Evolutionary conservation across 2,888 invertebrate species (phyloP), one percentile per base, ranked within the genome.

Genomic region (Scaptomyza tumidula): DNA sequence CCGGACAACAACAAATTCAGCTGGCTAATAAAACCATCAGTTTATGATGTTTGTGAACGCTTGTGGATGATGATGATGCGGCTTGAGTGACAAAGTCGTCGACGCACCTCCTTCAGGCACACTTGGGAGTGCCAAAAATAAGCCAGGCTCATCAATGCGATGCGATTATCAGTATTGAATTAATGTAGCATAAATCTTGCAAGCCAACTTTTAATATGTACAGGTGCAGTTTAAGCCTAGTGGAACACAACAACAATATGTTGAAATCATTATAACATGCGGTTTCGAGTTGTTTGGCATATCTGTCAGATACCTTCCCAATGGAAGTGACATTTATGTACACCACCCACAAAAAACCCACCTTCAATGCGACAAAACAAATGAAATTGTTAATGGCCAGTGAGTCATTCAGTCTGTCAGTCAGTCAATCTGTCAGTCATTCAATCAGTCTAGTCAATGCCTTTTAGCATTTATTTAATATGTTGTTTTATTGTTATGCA

Each of bases 341-440:
- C 61, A 68, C 77, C 74, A 64, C 67, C 74, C 64, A 65, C 65
- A 59, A 54, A 70, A 52, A 24, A 31, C 49, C 53, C 46, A 52
- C 7, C 14, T 64, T 48, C 60, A 68, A 77, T 75, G 80, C 76
- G 71, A 82, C 80, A 84, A 77, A 86, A 78, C 76, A 89, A 89
- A 89, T 89, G 80, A 75, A 82, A 83, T 89, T 90, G 80, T 83
- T 86, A 89, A 90, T 86, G 81, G 78, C 74, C 76, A 78, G 37
- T 53, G 68, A 75, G 57, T 71, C 58, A 56, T 33, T 16, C 59
- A 48, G 41, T 45, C 41, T 24, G 11, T 11, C 43, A 48, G 53
- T 31, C 58, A 24, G 13, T 14, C 35, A 35, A 57, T 63, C 60
- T 45, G 52, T 70, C 46, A 6, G 24, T 24, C 24, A 24, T 16